A percentile compares a stretch with the other conserved stretches of the same genome.
phyloP scores from a whole-genome alignment of 2,113 vertebrate species.

The Syngnathus typhle region DNA sequence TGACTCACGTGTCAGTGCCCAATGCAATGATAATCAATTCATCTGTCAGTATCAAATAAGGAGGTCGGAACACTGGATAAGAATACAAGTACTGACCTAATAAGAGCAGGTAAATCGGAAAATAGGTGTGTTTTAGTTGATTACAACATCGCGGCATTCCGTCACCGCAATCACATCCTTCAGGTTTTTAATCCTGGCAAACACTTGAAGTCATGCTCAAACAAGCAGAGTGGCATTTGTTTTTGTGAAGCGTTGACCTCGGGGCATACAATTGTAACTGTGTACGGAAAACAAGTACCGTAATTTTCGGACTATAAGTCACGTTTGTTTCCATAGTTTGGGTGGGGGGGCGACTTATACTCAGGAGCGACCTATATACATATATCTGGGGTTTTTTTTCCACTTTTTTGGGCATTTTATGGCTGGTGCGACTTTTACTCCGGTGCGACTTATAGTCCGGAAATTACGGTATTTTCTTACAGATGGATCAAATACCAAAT shows the following conservation, averaged over 20 bases:
- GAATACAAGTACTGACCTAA: conserved; percentile 12
- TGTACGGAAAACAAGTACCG: not conserved
- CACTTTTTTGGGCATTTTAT: no score
- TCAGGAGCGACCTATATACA: no score
- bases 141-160: conserved; percentile 23
- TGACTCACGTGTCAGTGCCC: not conserved
- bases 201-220: not conserved
- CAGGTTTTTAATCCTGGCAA: conserved; percentile 12
- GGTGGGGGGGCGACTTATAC: no score
- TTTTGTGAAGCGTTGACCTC: not conserved
- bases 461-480: no score
- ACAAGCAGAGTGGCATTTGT: not conserved
- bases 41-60: not conserved
- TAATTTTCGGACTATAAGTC: no score
- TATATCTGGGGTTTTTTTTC: no score
- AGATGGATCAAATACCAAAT: not conserved
- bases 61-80: not conserved
- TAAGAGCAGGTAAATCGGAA: conserved; percentile 14
- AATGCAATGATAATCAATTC: not conserved
- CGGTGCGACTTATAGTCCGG: no score
- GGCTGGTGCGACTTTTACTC: no score
- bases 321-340: no score
- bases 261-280: not conserved
- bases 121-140: conserved; percentile 22
- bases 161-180: not conserved